Percentiles rank a stretch among this genome's conserved stretches.
Evolutionary conservation across 2,113 vertebrate species (phyloP).

Genomic region (Brachyhypopomus gauderio): DNA sequence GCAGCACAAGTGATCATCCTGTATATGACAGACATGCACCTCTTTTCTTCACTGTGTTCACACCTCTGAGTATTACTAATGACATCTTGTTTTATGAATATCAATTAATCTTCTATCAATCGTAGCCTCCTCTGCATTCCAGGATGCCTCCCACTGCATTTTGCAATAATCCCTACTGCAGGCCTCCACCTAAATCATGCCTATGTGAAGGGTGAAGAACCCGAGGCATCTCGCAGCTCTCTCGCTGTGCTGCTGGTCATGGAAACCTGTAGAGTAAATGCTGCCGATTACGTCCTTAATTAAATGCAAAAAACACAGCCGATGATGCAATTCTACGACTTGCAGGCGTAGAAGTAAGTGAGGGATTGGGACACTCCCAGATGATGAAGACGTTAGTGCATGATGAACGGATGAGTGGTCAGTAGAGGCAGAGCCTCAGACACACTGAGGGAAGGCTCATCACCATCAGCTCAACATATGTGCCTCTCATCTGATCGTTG

Average conservation of each 20-base stretch:
- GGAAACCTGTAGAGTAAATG: neutral
- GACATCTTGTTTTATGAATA: constrained; percentile 51
- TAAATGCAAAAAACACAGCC: neutral
- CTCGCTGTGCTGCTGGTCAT: neutral
- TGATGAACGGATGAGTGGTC: too few relatives aligned
- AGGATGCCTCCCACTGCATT: constrained; percentile 36
- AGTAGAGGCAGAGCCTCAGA: too few relatives aligned
- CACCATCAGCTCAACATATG: too few relatives aligned
- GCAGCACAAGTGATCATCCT: constrained; percentile 36
- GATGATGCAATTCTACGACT: neutral
- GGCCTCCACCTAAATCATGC: constrained; percentile 57
- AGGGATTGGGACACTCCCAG: too few relatives aligned
- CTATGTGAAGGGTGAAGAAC: constrained; percentile 36
- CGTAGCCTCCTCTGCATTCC: constrained; percentile 68
- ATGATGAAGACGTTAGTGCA: too few relatives aligned
- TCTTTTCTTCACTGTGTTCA: constrained; percentile 31
- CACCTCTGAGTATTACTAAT: constrained; percentile 54
- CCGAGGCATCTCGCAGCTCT: constrained; percentile 4
- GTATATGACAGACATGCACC: constrained; percentile 25
- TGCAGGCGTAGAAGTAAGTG: neutral
- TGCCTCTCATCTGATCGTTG: too few relatives aligned
- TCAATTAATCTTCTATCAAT: constrained; percentile 62
- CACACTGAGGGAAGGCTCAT: too few relatives aligned
- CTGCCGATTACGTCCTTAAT: neutral
- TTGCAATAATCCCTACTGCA: constrained; percentile 53